Evolutionary conservation across 2,113 vertebrate species (phyloP), one percentile per base, ranked within the genome.

Genomic region (Cryptoleucopteryx plumbea): DNA sequence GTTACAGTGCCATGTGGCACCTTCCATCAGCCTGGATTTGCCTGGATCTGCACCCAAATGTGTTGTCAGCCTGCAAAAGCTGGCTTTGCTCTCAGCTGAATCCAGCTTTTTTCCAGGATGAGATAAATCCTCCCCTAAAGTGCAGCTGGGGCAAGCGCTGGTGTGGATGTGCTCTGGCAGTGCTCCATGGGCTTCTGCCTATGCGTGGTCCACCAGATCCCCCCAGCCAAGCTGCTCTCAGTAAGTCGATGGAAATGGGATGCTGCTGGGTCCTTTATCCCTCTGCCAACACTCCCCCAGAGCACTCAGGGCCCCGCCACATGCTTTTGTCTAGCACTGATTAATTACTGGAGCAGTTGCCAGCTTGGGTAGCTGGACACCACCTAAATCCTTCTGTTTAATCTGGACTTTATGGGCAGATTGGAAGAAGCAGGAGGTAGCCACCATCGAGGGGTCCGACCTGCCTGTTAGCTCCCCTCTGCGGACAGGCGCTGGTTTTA

Each of bases 231-330:
- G 32, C 32, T 34, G 22, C 8, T 32, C 29, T 15, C 34, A 5
- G 22, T 47, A 21, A 32, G 8, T 8, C 1, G 1, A 7, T 34
- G 73, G 77, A 19, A 47, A 66, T 3, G 48, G 82, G 82, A 43
- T 56, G 45, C 59, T 66, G 68, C 78, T 43, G 78, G 47, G 36
- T 38, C n/a, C 65, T 42, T 59, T 40, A 50, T 82, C 52, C 56
- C 36, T 19, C 3, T 2, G 2, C 81, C 84, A 29, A 0, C 10
- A 0, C 62, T 25, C 27, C 47, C 32, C 22, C 0, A 0, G 29
- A 16, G 67, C 48, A 9, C 59, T 31, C 26, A 2, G 38, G 16
- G 7, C 59, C 47, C 42, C 1, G 0, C 29, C 65, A 36, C 47
- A 9, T 13, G 42, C 84, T 63, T 70, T 13, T 50, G 25, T 45